Evolutionary conservation across 2,113 vertebrate species (phyloP), one percentile per base, ranked within the genome.

Genomic region (Rutilus rutilus): DNA sequence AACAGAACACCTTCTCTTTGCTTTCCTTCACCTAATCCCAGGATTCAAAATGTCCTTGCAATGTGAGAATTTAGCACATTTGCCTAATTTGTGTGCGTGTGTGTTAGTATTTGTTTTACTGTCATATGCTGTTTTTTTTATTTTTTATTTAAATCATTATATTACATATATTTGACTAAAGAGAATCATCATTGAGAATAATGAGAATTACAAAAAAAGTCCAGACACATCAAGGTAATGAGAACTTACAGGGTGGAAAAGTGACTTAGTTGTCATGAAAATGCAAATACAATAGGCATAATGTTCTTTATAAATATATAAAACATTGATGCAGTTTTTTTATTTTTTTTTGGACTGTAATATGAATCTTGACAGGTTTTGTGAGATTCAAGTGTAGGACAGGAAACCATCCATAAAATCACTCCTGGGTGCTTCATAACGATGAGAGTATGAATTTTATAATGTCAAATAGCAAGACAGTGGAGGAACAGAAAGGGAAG

Each of bases 1-100:
- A 25, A 83, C 82, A 71, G 54, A 73, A 64, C 57, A 71, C 27
- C 69, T 82, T 84, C 27, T 74, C 45, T 17, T 69, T 50, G 75
- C 33, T 65, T 62, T 83, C 82, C 59, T 65, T 71, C 54, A 33
- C n/a, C 39, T 59, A 64, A 75, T 87, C 65, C 65, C 65, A 87
- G 60, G 74, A 15, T 78, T 39, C 27, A 74, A 42, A 73, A 42
- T n/a, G 36, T n/a, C 36, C 21, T 42, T 71, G 19, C 67, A 42
- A 12, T 69, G 1, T 23, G 4, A 1, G 36, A 23, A 23, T 71
- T 69, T 23, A 69, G 65, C 33, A 39, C 0, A 6, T 71, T 71
- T 71, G 17, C 30, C 19, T 0, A 19, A 19, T 67, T 36, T 69
- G 9, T 21, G 17, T 33, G 10, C 0, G 8, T 10, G 8, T 71